phyloP scores from a whole-genome alignment of 37 sponge, comb jelly and placozoan genomes.

The Aphrocallistes beatrix region DNA sequence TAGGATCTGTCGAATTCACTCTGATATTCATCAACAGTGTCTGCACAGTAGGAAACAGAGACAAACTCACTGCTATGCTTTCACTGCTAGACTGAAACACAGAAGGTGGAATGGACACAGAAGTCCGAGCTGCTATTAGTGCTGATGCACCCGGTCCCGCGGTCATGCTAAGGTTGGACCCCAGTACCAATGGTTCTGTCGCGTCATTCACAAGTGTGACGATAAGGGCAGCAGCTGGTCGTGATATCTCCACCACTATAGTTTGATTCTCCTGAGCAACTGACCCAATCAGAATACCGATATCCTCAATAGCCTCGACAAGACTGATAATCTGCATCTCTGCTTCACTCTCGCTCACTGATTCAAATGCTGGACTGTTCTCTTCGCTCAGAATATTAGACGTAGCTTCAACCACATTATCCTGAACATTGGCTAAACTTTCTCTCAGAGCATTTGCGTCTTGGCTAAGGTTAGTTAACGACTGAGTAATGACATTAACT shows the following conservation, averaged over 20 bases:
- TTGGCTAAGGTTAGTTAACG: background rate
- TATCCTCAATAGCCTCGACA: background rate
- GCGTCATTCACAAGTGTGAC: background rate
- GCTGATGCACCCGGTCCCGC: background rate
- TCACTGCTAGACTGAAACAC: background rate
- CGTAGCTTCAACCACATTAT: background rate
- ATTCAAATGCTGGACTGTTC: background rate
- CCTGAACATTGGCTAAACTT: background rate
- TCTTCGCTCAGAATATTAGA: background rate
- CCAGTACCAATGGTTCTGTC: background rate
- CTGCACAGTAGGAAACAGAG: background rate
- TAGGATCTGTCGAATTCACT: background rate
- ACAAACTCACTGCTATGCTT: background rate
- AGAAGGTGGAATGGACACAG: background rate
- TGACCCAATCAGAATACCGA: background rate
- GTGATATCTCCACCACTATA: background rate
- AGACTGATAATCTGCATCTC: background rate
- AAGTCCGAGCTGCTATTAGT: background rate
- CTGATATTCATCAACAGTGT: background rate
- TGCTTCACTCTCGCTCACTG: background rate
- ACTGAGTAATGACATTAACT: background rate
- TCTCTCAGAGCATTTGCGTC: conserved; percentile 14
- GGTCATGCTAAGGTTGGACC: background rate
- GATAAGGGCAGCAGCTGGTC: background rate
- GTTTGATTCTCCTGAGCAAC: background rate